Evolutionary conservation across 2,113 vertebrate genomes (phyloP), one percentile per base, ranked within the genome.

Genomic region (Meles meles): DNA sequence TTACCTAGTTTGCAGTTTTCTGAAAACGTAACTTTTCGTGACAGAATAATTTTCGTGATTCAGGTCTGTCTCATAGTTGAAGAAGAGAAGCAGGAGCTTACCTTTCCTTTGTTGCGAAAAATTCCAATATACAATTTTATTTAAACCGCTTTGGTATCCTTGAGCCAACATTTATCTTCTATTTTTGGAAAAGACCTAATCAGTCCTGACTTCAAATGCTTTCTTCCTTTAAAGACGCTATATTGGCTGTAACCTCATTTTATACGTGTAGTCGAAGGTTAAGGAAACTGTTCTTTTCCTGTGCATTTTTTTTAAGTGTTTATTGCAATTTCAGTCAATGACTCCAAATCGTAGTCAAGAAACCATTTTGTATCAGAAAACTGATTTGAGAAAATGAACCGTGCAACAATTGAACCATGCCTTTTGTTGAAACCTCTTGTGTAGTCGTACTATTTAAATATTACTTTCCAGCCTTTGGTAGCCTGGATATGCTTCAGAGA

Each of bases 351-450:
- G 4, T 7, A 69, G 71, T 94, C 88, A 89, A 97, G 96, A 97
- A 97, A 98, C 96, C 97, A 97, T 98, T 97, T 98, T 96, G 97
- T 91, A 77, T 95, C 49, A 76, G 95, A 93, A 98, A 89, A 74
- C 93, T 55, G 90, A 97, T 87, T 49, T 31, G 80, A 90, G 92
- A 87, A 83, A 25, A 94, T 52, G 81, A 94, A 72, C 55, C 69
- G 52, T 81, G 81, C 69, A 93, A 25, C 37, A 88, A 92, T 76
- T 52, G 72, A 31, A 65, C 39, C 17, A 37, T 31, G 49, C 85
- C 95, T 98, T 97, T 98, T 98, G 96, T 98, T 95, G 89, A 94
- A 92, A 76, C 69, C 94, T 83, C 72, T 91, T 90, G 52, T 67
- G 23, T 42, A 37, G 67, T 61, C 77, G 39, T 82, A 86, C 74